Percentiles rank a stretch among this genome's conserved stretches.
Evolutionary conservation across 2,797 vertebrate species (phyloP).

Genomic region (Scolopax bukidnonensis): DNA sequence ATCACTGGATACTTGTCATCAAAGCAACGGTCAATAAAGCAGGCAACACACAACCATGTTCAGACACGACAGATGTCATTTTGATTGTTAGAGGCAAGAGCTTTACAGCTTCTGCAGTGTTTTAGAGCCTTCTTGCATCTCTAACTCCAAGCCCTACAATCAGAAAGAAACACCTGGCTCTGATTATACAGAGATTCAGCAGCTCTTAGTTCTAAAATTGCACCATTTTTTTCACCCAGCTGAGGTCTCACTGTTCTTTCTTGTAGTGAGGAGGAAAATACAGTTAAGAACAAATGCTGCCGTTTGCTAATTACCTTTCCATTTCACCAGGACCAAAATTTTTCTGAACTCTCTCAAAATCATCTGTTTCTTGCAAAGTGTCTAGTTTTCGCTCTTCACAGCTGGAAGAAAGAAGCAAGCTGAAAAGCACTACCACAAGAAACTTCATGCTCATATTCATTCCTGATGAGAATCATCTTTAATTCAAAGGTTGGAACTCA

Average conservation of each 20-base stretch:
- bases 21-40: background rate
- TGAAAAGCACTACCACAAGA: background rate
- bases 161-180: background rate
- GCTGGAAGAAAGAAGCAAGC: slow-evolving; percentile 39
- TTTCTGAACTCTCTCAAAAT: background rate
- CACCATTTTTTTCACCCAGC: background rate
- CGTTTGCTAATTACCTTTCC: slow-evolving; percentile 60
- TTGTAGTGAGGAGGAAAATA: background rate
- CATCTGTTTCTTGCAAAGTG: background rate
- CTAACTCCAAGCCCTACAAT: background rate
- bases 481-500: background rate
- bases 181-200: background rate
- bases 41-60: background rate
- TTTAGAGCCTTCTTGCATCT: background rate
- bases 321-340: background rate
- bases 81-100: background rate
- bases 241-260: background rate
- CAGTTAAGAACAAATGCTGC: background rate
- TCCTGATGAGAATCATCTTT: background rate
- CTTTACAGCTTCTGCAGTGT: background rate
- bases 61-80: background rate
- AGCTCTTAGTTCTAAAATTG: background rate
- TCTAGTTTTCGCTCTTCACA: background rate
- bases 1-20: background rate
- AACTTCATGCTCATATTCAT: background rate